Base-by-base conservation (phyloP, 2,113 vertebrate species). In the Chionomys nivalis region DNA sequence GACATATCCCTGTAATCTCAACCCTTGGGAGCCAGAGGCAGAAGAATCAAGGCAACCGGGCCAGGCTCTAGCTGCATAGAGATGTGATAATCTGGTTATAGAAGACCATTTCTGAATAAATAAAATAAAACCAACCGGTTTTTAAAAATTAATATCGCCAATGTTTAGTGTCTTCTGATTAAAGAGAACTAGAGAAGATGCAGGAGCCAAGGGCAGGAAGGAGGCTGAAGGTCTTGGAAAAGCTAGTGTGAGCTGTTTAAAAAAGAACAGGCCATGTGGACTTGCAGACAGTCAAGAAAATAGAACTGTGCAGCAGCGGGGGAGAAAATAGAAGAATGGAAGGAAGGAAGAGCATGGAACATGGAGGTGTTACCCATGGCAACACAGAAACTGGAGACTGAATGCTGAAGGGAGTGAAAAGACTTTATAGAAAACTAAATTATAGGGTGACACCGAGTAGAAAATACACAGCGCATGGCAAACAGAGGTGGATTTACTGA, bases 311-410 rank as follows among this genome's bases (percentile, higher is more conserved):
- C 19, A 81, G 31, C 3, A 4, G 31, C 5, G 0, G 44, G 17
- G 4, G 7, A 55, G 49, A 55, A 55, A 52, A 13, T n/a, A 49
- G 44, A 78, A n/a, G 19, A 36, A 19, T n/a, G 33, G 19, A 81
- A 13, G 4, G 7, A 55, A 24, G 21, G 33, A 9, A 23, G 19
- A 55, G 10, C 49, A n/a, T 21, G 49, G 78, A 81, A 81, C 33
- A n/a, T 7, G 10, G 33, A 23, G 31, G 16, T 33, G 6, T 33
- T 33, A 33, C 28, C 14, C 7, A 33, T 78, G 31, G 44, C 17
- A n/a, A 81, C 14, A 55, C 1, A 55, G 78, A 17, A n/a, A 9
- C 9, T n/a, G 3, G 1, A 11, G 17, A n/a, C 10, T n/a, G 2
- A 55, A 55, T n/a, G 17, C 16, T 55, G 17, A 81, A 23, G 1